Evolutionary conservation across 2,113 vertebrate genomes (phyloP).

Genomic region (Lethenteron reissneri): DNA sequence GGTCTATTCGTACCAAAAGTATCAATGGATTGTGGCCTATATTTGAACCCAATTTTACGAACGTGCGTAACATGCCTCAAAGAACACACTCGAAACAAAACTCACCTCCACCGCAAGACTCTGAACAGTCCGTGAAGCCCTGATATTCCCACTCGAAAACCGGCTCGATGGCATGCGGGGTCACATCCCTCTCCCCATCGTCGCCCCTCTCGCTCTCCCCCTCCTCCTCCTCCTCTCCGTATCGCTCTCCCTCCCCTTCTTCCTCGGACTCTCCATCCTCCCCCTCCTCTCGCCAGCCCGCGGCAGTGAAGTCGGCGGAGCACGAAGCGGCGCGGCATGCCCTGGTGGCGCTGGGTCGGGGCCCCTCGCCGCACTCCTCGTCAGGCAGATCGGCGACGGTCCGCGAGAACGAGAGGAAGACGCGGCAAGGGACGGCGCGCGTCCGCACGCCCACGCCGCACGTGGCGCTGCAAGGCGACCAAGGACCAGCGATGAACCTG

Average conservation of each 20-base stretch:
- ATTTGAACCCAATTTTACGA: too few relatives aligned
- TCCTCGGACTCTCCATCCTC: slow-evolving; percentile 12
- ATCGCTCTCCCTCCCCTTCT: slow-evolving; percentile 9
- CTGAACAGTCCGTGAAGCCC: slow-evolving; percentile 50
- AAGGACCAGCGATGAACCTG: slow-evolving; percentile 43
- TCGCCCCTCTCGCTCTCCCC: too few relatives aligned
- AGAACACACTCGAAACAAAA: slow-evolving; percentile 12
- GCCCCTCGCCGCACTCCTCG: slow-evolving; percentile 38
- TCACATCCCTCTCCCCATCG: too few relatives aligned
- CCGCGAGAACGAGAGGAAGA: slow-evolving; percentile 50
- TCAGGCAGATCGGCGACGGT: slow-evolving; percentile 53
- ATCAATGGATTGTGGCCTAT: too few relatives aligned
- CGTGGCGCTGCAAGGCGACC: slow-evolving; percentile 51
- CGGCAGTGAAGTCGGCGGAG: too few relatives aligned
- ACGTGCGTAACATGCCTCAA: too few relatives aligned
- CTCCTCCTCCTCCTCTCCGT: slow-evolving; percentile 10
- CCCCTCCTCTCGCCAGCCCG: slow-evolving; percentile 9
- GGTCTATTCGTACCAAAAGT: too few relatives aligned
- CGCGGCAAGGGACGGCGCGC: slow-evolving; percentile 41
- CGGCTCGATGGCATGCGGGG: slow-evolving; percentile 1
- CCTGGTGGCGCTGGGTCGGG: slow-evolving; percentile 23
- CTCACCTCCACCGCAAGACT: slow-evolving; percentile 37
- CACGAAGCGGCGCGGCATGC: slow-evolving; percentile 33
- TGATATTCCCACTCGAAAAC: slow-evolving; percentile 50
- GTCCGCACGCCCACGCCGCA: slow-evolving; percentile 44